Evolutionary conservation across 2,113 vertebrate species (phyloP).

Genomic region (Pavo muticus): DNA sequence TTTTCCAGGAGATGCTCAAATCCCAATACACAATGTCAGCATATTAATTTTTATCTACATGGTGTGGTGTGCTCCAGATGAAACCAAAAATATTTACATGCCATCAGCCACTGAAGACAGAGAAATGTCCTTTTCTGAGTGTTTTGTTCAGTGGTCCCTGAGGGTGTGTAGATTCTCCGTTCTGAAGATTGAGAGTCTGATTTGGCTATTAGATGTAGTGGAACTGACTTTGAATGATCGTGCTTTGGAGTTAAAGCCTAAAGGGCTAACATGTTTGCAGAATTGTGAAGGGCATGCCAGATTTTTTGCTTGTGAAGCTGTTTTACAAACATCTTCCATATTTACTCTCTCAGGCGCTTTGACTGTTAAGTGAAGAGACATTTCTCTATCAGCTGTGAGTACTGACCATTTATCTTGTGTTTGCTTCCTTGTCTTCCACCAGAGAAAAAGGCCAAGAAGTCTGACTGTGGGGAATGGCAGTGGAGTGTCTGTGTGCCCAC

Average conservation of each 20-base stretch:
- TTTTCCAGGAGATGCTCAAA: background rate
- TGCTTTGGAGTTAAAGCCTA: background rate
- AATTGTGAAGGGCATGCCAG: background rate
- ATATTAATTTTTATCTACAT: background rate
- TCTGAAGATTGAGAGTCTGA: background rate
- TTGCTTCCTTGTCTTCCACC: slow-evolving; percentile 23
- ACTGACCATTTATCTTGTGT: background rate
- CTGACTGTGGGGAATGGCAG: slow-evolving; percentile 97
- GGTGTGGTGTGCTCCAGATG: background rate
- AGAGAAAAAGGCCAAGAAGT: slow-evolving; percentile 95
- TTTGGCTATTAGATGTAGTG: background rate
- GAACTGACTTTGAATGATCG: background rate
- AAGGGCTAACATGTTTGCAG: background rate
- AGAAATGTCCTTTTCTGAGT: background rate
- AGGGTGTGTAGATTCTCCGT: background rate
- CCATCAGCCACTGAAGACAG: background rate
- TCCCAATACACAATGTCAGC: background rate
- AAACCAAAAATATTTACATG: background rate
- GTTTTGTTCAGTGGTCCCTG: background rate
- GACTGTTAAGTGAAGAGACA: background rate
- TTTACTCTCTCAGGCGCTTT: background rate
- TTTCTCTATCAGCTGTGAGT: background rate
- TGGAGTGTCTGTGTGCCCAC: slow-evolving; percentile 97
- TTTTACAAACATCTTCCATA: fast-evolving
- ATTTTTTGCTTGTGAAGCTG: background rate